Evolutionary conservation across 2,113 vertebrate species (phyloP).

Genomic region (Microtus montanus): DNA sequence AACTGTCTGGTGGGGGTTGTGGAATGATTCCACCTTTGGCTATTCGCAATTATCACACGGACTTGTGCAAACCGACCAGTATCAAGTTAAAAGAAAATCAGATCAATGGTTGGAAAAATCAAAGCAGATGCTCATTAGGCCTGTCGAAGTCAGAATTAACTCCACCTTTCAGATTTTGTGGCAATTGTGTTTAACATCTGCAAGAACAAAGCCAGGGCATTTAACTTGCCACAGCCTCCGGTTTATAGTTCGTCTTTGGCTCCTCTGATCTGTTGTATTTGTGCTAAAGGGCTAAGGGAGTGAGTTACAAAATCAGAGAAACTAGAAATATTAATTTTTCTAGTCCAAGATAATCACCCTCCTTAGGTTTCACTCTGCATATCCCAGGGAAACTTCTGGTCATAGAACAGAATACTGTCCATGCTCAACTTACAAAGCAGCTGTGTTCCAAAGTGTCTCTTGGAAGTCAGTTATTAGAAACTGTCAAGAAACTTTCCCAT

Average conservation of each 20-base stretch:
- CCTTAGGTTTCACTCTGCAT: slow-evolving; percentile 80
- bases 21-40: slow-evolving; percentile 78
- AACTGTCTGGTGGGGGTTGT: slow-evolving; percentile 51
- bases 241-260: slow-evolving; percentile 79
- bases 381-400: slow-evolving; percentile 68
- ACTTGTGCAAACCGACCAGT: slow-evolving; percentile 82
- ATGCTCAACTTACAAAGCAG: slow-evolving; percentile 68
- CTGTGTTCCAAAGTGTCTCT: slow-evolving; percentile 65
- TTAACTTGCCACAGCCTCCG: slow-evolving; percentile 81
- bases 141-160: slow-evolving; percentile 84
- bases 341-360: slow-evolving; percentile 81
- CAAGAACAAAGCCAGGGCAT: slow-evolving; percentile 84
- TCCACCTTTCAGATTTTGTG: slow-evolving; percentile 83
- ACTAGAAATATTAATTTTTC: slow-evolving; percentile 85
- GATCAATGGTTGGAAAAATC: slow-evolving; percentile 84
- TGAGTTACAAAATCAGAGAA: slow-evolving; percentile 83
- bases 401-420: slow-evolving; percentile 59
- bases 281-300: slow-evolving; percentile 80
- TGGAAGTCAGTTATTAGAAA: slow-evolving; percentile 65
- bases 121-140: slow-evolving; percentile 86
- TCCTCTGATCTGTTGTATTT: slow-evolving; percentile 80
- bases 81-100: slow-evolving; percentile 84
- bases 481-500: slow-evolving; percentile 72
- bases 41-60: slow-evolving; percentile 81
- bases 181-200: slow-evolving; percentile 84